Percentiles rank a stretch among this genome's conserved stretches.
Conservation (phyloP, 2,113 vertebrate species). For the Aplodontia rufa region DNA sequence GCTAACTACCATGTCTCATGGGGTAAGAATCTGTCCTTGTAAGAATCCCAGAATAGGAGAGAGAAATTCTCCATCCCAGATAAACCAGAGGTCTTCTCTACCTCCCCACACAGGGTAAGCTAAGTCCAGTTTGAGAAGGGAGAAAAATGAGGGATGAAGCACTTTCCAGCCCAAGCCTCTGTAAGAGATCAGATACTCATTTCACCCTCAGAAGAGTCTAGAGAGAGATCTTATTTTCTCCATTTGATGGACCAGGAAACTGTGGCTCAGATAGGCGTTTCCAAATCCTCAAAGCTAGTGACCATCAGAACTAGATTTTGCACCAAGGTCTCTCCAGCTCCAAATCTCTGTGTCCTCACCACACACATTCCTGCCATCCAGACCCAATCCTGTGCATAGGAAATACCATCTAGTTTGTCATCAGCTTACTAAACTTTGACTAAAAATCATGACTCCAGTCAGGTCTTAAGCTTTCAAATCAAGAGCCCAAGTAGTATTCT, state of each 20-base stretch:
- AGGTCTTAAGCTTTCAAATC: neutral
- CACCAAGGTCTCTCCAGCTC: neutral
- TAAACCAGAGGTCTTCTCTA: neutral
- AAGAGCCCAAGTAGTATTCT: neutral
- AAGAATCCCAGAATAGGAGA: neutral
- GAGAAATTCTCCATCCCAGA: neutral
- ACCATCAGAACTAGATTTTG: neutral
- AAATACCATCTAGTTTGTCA: neutral
- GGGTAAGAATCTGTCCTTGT: neutral
- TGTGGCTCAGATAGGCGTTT: neutral
- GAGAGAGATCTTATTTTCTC: neutral
- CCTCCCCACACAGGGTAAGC: neutral
- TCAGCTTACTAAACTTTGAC: neutral
- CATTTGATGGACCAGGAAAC: neutral
- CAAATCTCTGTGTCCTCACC: neutral
- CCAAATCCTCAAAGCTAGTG: neutral
- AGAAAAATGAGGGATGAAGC: neutral
- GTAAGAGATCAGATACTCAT: neutral
- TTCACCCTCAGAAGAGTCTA: neutral
- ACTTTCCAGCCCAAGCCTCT: accelerated
- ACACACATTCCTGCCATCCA: neutral
- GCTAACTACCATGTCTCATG: neutral
- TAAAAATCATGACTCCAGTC: neutral
- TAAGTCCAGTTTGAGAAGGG: neutral
- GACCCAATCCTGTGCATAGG: neutral